Conservation (phyloP, 2,888 invertebrate genomes). For the Drosophila maculinotata region DNA sequence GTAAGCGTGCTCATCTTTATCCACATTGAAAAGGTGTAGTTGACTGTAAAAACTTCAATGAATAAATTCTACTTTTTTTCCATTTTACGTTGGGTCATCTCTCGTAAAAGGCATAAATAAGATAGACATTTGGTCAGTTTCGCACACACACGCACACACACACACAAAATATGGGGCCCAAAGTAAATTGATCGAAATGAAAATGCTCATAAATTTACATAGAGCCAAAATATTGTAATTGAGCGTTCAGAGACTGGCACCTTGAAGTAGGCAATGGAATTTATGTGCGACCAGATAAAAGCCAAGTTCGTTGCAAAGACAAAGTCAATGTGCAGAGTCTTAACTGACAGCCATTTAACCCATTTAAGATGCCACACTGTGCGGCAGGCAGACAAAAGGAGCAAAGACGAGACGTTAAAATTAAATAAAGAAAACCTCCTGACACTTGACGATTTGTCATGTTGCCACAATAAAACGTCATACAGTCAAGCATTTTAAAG, state of each 20-base stretch:
- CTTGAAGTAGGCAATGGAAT: constrained; percentile 52
- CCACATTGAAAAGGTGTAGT: constrained; percentile 80
- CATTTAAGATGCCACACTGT: constrained; percentile 50
- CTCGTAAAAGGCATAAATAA: constrained; percentile 74
- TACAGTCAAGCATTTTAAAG: constrained; percentile 33
- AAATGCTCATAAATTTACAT: constrained; percentile 78
- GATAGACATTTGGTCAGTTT: constrained; percentile 46
- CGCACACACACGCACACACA: constrained; percentile 22
- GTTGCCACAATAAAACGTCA: constrained; percentile 77
- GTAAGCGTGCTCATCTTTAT: constrained; percentile 55
- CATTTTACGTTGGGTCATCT: constrained; percentile 46
- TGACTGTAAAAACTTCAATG: constrained; percentile 82
- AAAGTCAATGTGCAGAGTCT: constrained; percentile 2
- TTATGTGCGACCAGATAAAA: constrained; percentile 60
- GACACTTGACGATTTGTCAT: constrained; percentile 81
- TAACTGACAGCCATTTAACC: constrained; percentile 59
- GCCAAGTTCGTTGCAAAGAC: constrained; percentile 6
- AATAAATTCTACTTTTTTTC: constrained; percentile 78
- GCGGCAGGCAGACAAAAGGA: constrained; percentile 20
- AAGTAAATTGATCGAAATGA: constrained; percentile 75
- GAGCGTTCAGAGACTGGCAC: constrained; percentile 42
- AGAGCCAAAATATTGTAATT: constrained; percentile 64
- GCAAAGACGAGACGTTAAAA: constrained; percentile 46
- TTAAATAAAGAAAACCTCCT: constrained; percentile 71
- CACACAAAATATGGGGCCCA: constrained; percentile 28